Conservation (phyloP, 2,888 invertebrate genomes). For the Lepidocyrtoides sp. region DNA sequence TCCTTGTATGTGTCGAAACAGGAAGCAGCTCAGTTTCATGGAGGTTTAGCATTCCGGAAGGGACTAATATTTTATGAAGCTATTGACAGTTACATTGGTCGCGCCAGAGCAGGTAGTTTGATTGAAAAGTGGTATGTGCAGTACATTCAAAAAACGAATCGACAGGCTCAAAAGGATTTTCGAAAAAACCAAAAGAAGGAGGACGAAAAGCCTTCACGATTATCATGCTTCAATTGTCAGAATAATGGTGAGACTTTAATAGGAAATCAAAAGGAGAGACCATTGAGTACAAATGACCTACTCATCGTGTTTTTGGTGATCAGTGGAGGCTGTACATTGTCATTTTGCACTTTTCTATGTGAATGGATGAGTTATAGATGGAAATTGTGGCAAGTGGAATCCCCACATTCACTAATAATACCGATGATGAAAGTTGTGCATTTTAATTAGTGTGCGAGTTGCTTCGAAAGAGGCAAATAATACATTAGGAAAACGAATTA, state of each 20-base stretch:
- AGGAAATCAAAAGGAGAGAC: not conserved
- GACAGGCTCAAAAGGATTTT: not conserved
- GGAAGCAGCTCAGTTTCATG: not conserved
- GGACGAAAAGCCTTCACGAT: not conserved
- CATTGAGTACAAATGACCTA: not conserved
- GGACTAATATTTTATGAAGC: constrained; percentile 2
- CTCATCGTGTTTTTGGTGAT: constrained; percentile 32
- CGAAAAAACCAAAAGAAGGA: not conserved
- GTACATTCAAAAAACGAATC: not conserved
- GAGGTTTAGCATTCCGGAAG: constrained; percentile 14
- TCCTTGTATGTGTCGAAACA: not conserved
- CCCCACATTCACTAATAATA: too few species aligned
- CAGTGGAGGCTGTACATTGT: not conserved
- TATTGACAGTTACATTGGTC: constrained; percentile 20
- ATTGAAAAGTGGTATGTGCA: constrained; percentile 3
- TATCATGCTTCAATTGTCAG: not conserved
- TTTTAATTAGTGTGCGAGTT: too few species aligned
- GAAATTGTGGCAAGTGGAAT: too few species aligned
- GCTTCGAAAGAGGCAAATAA: too few species aligned
- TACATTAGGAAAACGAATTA: too few species aligned
- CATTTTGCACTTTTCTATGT: not conserved
- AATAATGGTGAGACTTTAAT: not conserved
- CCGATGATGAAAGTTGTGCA: too few species aligned
- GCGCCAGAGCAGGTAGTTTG: not conserved
- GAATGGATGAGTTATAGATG: not conserved